Conservation (phyloP, 2,113 vertebrate genomes). For the Hepsetus odoe region DNA sequence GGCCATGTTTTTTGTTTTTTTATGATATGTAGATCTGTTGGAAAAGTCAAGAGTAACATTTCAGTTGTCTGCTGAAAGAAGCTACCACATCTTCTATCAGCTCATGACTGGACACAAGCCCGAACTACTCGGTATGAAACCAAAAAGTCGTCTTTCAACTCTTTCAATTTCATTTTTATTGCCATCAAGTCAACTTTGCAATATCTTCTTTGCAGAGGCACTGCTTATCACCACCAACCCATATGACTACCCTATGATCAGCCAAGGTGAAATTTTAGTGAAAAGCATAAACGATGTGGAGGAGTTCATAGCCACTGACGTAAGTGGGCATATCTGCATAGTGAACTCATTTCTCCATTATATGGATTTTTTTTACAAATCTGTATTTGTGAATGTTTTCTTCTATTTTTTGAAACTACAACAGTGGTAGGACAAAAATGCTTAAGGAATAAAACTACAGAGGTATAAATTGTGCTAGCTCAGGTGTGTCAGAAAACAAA, state of each 20-base stretch:
- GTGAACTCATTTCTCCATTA: not conserved
- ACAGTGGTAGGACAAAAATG: no score
- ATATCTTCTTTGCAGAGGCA: constrained; percentile 58
- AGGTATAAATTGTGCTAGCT: no score
- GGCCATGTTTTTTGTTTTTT: not conserved
- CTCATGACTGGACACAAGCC: constrained; percentile 75
- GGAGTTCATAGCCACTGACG: constrained; percentile 88
- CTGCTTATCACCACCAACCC: constrained; percentile 89
- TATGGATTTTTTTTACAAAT: no score
- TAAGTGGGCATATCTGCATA: constrained; percentile 60
- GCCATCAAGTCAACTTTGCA: not conserved
- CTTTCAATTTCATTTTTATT: not conserved
- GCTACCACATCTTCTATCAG: constrained; percentile 78
- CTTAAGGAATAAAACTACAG: no score
- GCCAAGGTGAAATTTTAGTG: constrained; percentile 87
- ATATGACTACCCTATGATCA: constrained; percentile 83
- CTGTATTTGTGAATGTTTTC: no score
- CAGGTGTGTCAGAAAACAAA: no score
- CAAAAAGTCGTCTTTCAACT: not conserved
- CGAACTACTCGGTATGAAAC: constrained; percentile 66
- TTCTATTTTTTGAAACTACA: no score
- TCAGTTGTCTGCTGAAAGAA: constrained; percentile 74
- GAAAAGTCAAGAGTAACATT: constrained; percentile 62
- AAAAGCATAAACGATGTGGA: constrained; percentile 88
- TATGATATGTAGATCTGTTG: constrained; percentile 65